Base-by-base conservation (phyloP, 1,140 invertebrate species). In the Dreissena rostriformis region DNA sequence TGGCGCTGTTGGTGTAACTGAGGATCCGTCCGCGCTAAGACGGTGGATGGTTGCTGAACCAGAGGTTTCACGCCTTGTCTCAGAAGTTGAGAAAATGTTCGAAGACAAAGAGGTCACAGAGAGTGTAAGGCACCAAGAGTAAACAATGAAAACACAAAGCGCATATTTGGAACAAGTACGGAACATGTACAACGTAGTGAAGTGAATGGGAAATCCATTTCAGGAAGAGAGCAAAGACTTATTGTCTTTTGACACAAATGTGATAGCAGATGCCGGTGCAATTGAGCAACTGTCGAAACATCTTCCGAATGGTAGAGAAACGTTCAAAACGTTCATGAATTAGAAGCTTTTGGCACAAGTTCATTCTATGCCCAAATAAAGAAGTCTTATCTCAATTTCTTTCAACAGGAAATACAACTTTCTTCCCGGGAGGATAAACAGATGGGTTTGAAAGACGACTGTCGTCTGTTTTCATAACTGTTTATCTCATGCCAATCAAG, bases 21-120 rank as follows among this genome's bases (percentile, higher is more conserved):
- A 88, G 77, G 75, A 89, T 67, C 71, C 85, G 11, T n/a, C 70
- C 26, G 87, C 85, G 2, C 55, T 88, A 24, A 61, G 81, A 39
- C n/a, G 84, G 51, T 88, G 86, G 87, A 86, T 89, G 87, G 28
- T 88, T 28, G 52, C 7, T 70, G 86, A 84, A 17, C 87, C 86
- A 0, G 83, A 89, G 66, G 39, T 90, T 11, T 55, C 19, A 1
- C 65, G 71, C 7, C 19, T 89, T 11, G 65, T 90, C 55, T 12
- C n/a, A 17, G 68, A 89, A 52, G 90, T 75, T 78, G 83, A 90
- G 67, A 24, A 17, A 63, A 55, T n/a, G 65, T 77, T 6, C 29
- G 39, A 22, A 0, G 61, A 22, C 17, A 67, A 51, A 52, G 53
- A 51, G 14, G 52, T 17, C 53, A 71, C 26, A 2, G 39, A 67